Evolutionary conservation across 2,888 invertebrate genomes (phyloP), one percentile per base, ranked within the genome.

Genomic region (Rhamnusium bicolor): DNA sequence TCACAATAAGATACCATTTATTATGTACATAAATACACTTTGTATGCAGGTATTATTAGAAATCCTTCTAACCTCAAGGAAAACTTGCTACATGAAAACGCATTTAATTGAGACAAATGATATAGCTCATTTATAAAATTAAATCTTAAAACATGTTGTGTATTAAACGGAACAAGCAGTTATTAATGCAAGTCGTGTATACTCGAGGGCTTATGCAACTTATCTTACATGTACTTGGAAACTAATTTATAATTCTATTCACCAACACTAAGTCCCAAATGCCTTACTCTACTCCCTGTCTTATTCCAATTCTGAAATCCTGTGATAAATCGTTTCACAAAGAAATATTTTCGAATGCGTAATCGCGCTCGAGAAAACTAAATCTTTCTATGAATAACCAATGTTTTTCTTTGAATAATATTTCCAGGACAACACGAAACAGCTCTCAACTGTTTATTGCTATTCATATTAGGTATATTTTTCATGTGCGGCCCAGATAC

Each of bases 161-260:
- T 29, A 63, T 24, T 63, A 72, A 67, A 74, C 46, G 74, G 53
- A 78, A 77, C 75, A 79, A 76, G 62, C 69, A 76, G 78, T 79
- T 80, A 79, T 78, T 79, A 79, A 77, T 80, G 77, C 76, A 79
- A 79, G 73, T 81, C 80, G 65, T 79, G 79, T 81, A 80, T 80
- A 75, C 80, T 73, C 79, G 49, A 62, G 74, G 77, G 82, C 80
- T 82, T 82, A 79, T 78, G 80, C 79, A 82, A 82, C 80, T 82
- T 83, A 83, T 83, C 84, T 80, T 76, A 62, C 79, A 78, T 80
- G 81, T 79, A 77, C 78, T 78, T 76, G 79, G 76, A 76, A 83
- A 81, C 83, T 83, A 84, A 84, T 84, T 83, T 84, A 83, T 84
- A 84, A 84, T 84, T 84, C 82, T 74, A 82, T 84, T 82, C 83